Conservation (phyloP, 2,888 invertebrate genomes). For the Prosapia bicincta region DNA sequence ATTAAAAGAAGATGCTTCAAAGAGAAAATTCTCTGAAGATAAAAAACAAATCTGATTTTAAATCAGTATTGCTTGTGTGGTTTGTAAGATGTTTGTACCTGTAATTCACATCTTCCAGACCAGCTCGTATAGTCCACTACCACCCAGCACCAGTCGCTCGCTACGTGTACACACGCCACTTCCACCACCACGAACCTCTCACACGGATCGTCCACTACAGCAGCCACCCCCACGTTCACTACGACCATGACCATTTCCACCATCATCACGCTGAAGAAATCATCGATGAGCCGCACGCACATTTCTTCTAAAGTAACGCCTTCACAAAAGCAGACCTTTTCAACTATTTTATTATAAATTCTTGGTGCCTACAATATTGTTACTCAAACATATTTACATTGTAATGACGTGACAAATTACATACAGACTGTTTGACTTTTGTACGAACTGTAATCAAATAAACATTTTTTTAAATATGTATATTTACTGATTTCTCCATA, state of each 20-base stretch:
- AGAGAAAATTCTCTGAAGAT: no score
- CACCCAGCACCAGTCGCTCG: slow-evolving; percentile 11
- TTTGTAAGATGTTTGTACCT: no score
- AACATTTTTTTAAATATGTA: no score
- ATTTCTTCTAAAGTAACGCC: background rate
- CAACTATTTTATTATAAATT: background rate
- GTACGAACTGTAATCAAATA: background rate
- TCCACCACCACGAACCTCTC: slow-evolving; percentile 17
- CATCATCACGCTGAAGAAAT: background rate
- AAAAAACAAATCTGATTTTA: no score
- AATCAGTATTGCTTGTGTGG: no score
- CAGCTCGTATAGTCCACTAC: slow-evolving; percentile 17
- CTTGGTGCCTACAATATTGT: no score
- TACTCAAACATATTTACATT: no score
- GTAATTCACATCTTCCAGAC: no score
- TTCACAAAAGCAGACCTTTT: background rate
- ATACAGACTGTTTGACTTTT: background rate
- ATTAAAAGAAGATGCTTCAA: no score
- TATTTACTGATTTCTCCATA: no score
- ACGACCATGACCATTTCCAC: slow-evolving; percentile 2
- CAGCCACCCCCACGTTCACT: slow-evolving; percentile 2
- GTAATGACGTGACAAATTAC: no score
- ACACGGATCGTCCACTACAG: slow-evolving; percentile 17
- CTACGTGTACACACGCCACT: slow-evolving; percentile 15
- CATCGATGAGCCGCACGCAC: background rate